These are phyloP conservation scores for Ruditapes philippinarum DNA, from an alignment of 1,140 invertebrate species.

Conservation along the genomic window DNA sequence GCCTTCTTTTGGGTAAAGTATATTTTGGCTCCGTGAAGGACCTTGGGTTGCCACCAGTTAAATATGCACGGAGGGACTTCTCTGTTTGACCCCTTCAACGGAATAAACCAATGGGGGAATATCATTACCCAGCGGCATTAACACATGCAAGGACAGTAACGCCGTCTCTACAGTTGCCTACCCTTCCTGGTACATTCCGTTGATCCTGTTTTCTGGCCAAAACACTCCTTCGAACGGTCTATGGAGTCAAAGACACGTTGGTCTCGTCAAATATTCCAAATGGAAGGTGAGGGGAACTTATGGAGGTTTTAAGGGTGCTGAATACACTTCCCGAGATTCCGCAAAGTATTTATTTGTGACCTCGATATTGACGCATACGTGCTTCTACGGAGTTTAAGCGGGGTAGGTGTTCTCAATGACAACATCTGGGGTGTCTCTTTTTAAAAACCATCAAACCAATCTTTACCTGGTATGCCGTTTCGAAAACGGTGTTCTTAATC, in stretches of 20 bases:
- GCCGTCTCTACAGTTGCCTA: conserved; percentile 51
- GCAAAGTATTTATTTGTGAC: conserved; percentile 43
- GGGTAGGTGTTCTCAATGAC: conserved; percentile 43
- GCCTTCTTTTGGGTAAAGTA: too few relatives aligned
- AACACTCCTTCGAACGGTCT: conserved; percentile 46
- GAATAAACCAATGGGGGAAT: conserved; percentile 68
- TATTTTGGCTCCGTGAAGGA: conserved; percentile 55
- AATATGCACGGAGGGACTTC: conserved; percentile 68
- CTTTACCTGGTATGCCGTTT: too few relatives aligned
- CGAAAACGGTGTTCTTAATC: conserved; percentile 47
- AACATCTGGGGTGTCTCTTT: conserved; percentile 50
- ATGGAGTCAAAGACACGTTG: too few relatives aligned
- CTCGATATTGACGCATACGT: conserved; percentile 45
- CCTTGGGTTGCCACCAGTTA: conserved; percentile 30
- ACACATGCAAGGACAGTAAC: too few relatives aligned
- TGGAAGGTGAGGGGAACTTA: not conserved
- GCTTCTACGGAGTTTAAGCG: conserved; percentile 54
- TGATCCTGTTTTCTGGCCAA: conserved; percentile 37
- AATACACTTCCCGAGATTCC: not conserved
- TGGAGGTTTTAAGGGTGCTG: not conserved
- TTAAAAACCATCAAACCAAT: too few relatives aligned
- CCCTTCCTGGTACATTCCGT: conserved; percentile 53
- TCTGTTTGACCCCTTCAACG: too few relatives aligned
- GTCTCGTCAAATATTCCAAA: conserved; percentile 72
- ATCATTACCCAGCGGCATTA: conserved; percentile 45